Conservation (phyloP, 2,797 vertebrate genomes). For the Enteromius viviparus region DNA sequence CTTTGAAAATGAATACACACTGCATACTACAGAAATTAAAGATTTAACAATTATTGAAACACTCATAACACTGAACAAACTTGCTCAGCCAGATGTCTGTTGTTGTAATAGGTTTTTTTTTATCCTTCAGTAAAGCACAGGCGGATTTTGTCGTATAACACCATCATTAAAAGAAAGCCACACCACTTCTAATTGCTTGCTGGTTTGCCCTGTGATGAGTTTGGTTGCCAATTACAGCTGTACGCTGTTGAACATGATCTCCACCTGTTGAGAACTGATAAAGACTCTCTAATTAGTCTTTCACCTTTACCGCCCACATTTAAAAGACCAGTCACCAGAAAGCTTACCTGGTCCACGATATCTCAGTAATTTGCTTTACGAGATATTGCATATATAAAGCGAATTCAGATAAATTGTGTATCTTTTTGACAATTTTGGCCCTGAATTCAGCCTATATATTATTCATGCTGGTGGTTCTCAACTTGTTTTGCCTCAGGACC, state of each 20-base stretch:
- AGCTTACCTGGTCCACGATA: neutral
- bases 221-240: constrained; percentile 38
- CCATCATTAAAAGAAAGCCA: neutral
- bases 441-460: constrained; percentile 2
- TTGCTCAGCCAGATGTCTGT: neutral
- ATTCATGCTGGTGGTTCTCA: constrained; percentile 10
- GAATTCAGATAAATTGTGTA: neutral
- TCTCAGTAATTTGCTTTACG: neutral
- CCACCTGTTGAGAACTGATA: constrained; percentile 16
- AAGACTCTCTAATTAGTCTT: constrained; percentile 35
- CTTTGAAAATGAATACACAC: neutral
- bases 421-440: neutral
- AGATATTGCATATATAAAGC: neutral
- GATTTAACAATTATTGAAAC: neutral
- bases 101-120: neutral
- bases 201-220: neutral
- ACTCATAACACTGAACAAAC: neutral
- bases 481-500: neutral
- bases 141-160: neutral
- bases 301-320: constrained; percentile 24
- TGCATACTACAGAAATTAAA: neutral
- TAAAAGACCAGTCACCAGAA: constrained; percentile 25
- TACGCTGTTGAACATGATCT: constrained; percentile 11
- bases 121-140: neutral
- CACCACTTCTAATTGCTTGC: neutral